Evolutionary conservation across 2,888 invertebrate genomes (phyloP).

Genomic region (Parochlus steinenii): DNA sequence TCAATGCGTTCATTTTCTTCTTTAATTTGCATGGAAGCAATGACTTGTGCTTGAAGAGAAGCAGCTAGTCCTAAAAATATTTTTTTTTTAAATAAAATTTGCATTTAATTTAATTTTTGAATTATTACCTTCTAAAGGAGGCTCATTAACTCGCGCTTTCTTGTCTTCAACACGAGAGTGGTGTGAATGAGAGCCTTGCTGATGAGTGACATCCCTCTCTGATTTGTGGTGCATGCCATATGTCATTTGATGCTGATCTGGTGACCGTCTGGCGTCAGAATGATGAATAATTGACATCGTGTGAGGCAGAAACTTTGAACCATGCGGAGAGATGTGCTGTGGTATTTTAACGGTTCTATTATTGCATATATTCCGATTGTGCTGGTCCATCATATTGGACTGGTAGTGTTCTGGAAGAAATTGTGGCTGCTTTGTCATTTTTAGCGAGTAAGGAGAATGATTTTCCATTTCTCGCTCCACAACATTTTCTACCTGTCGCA

Average conservation of each 20-base stretch:
- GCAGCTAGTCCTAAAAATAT: constrained; percentile 52
- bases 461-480: constrained; percentile 21
- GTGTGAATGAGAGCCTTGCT: too few relatives aligned
- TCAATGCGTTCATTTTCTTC: constrained; percentile 28
- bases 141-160: too few relatives aligned
- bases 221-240: too few relatives aligned
- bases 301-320: background rate
- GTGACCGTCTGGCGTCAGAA: constrained; percentile 1
- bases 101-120: background rate
- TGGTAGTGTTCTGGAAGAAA: too few relatives aligned
- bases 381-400: constrained; percentile 4
- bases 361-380: too few relatives aligned
- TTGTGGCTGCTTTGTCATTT: constrained; percentile 30
- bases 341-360: too few relatives aligned
- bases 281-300: too few relatives aligned
- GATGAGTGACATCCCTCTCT: too few relatives aligned
- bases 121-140: constrained; percentile 27
- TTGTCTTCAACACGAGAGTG: too few relatives aligned
- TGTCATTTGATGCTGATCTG: constrained; percentile 2
- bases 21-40: constrained; percentile 44
- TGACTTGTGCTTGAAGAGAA: constrained; percentile 62
- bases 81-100: constrained; percentile 1
- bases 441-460: constrained; percentile 24
- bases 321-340: constrained; percentile 1
- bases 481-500: constrained; percentile 32